Conservation (phyloP, 2,888 invertebrate genomes). For the Lampropteryx suffumata region DNA sequence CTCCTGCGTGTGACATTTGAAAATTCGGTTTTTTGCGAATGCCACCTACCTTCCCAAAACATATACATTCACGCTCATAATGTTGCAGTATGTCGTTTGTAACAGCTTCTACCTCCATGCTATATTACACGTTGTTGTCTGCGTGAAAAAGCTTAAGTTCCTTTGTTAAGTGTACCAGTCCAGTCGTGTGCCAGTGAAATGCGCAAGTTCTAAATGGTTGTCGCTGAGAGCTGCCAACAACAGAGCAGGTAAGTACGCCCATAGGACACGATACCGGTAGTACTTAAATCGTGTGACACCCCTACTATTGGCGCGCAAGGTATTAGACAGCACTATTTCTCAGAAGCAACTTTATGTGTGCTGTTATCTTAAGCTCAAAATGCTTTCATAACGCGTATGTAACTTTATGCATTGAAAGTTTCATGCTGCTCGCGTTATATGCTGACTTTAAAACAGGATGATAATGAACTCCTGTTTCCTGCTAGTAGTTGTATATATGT, state of each 20-base stretch:
- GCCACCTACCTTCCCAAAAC: constrained; percentile 27
- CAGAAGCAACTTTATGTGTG: background rate
- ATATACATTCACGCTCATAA: constrained; percentile 29
- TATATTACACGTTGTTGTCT: constrained; percentile 13
- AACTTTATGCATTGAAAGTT: too few relatives aligned
- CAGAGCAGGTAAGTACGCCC: constrained; percentile 44
- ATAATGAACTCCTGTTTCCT: too few relatives aligned
- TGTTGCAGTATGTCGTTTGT: constrained; percentile 28
- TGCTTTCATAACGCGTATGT: too few relatives aligned
- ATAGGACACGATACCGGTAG: constrained; percentile 34
- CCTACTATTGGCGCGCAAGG: constrained; percentile 27
- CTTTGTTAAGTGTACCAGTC: constrained; percentile 20
- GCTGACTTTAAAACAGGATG: too few relatives aligned
- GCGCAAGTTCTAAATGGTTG: constrained; percentile 42
- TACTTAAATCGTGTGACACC: constrained; percentile 30
- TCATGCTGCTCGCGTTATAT: too few relatives aligned
- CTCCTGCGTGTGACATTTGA: constrained; percentile 30
- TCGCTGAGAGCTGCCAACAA: constrained; percentile 41
- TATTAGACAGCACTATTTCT: constrained; percentile 1
- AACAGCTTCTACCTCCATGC: background rate
- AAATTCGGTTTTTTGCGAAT: constrained; percentile 29
- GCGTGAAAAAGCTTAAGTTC: constrained; percentile 10
- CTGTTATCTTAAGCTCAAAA: too few relatives aligned
- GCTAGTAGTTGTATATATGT: too few relatives aligned
- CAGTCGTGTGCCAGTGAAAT: constrained; percentile 33